Evolutionary conservation across 2,888 invertebrate genomes (phyloP), one percentile per base, ranked within the genome.

Genomic region (Dryococelus australis): DNA sequence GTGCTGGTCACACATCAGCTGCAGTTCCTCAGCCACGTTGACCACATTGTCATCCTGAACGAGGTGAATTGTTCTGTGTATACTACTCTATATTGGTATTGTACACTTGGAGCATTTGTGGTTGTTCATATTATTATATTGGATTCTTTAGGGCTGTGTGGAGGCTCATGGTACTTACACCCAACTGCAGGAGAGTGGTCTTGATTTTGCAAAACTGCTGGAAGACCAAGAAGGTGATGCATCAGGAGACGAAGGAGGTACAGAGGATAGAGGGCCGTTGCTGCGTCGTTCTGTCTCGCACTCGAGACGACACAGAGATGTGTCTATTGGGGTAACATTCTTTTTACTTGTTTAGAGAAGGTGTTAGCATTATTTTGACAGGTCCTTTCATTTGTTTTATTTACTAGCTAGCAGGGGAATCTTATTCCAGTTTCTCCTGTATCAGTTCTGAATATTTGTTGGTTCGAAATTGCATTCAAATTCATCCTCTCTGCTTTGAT

Each of bases 1-100:
- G 94, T 97, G 84, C 94, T 97, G 65, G 96, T 97, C 89, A 98
- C 97, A 0, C 96, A 96, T 91, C 96, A 96, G 92, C 92, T 96
- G 90, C 96, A 96, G 91, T 96, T 96, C 91, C 93, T 96, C 28
- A 94, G 95, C 89, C 94, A 94, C 79, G 96, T 95, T 1, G 95
- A 96, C 91, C 94, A 94, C 88, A 93, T 93, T 47, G 90, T 93
- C 26, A 90, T 93, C 10, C 89, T 93, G 65, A 91, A 95, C 84
- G 87, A 88, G 47, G 88, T 88, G 35, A 86, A 86, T 79, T 10
- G 47, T 20, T 35, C 53, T n/a, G 1, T 27, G 65, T 3, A 8
- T 65, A 65, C 35, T 35, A 35, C 35, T 35, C 8, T 10, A n/a
- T 16, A 3, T 2, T 13, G 47, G 8, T 47, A 1, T 13, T 13